Base-by-base conservation (phyloP, 2,888 invertebrate genomes). In the Biston betularia region DNA sequence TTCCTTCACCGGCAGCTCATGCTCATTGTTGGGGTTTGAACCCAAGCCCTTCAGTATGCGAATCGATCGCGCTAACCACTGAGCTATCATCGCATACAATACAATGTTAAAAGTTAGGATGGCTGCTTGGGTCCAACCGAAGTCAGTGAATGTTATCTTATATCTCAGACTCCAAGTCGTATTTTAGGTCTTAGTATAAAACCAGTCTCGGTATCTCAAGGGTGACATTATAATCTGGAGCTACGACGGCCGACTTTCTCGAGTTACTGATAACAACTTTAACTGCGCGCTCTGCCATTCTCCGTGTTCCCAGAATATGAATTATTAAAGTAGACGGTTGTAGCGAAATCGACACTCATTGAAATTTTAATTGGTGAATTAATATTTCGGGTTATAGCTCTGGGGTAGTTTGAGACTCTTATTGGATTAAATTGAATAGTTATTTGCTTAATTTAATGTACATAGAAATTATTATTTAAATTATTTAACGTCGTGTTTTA, bases 281-380 rank as follows among this genome's bases (percentile, higher is more conserved):
- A 55, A 45, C 15, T 40, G 53, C 40, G 12, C 53, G 53, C 52
- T 24, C 42, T 44, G 24, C 33, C 55, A 35, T 46, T 57, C 57
- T 48, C 46, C 3, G 15, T 48, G 57, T 57, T 48, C 5, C 35
- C 46, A 42, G 38, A 57, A 48, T 48, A 57, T 38, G 48, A 57
- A 57, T 57, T 46, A 38, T 38, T 57, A 57, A 57, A 57, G 10
- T 49, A 49, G 40, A 42, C 42, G 49, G 14, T 38, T 48, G 14
- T 56, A 10, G 45, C 34, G 58, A 58, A 48, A 58, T 58, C 40
- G 57, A 58, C 33, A 42, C 58, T 58, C 58, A 58, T 58, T 58
- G 49, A 58, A 40, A 58, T 58, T 58, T 49, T 58, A 58, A 58
- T 49, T 58, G 49, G 40, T 15, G 40, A 40, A 58, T 58, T 58